Conservation (phyloP, 2,888 invertebrate genomes). For the Volucella zonaria region DNA sequence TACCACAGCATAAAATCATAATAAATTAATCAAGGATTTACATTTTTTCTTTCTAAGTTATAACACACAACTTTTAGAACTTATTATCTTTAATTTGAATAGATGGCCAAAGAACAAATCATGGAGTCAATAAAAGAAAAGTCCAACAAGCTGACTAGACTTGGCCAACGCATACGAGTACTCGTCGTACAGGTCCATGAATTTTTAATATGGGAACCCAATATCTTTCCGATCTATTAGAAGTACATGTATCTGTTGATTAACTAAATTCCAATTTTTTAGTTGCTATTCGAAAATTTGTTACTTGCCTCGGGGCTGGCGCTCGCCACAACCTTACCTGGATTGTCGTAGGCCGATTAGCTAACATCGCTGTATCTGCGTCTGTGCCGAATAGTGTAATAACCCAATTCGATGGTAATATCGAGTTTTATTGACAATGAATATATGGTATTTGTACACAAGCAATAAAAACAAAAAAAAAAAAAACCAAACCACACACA, state of each 20-base stretch:
- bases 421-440: slow-evolving; percentile 1
- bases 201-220: slow-evolving; percentile 64
- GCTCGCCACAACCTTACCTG: slow-evolving; percentile 56
- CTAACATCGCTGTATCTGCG: background rate
- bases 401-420: slow-evolving; percentile 16
- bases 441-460: background rate
- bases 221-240: background rate
- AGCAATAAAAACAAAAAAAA: slow-evolving; percentile 8
- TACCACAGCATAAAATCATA: slow-evolving; percentile 44
- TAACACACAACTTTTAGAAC: slow-evolving; percentile 10
- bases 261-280: slow-evolving; percentile 5
- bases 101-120: slow-evolving; percentile 59
- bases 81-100: slow-evolving; percentile 23
- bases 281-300: slow-evolving; percentile 26
- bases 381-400: background rate
- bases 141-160: slow-evolving; percentile 17
- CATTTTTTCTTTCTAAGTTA: background rate
- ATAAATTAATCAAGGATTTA: slow-evolving; percentile 67
- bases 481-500: background rate
- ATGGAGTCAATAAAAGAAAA: slow-evolving; percentile 47
- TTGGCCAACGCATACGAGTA: slow-evolving; percentile 27
- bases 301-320: slow-evolving; percentile 48
- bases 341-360: slow-evolving; percentile 46
- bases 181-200: slow-evolving; percentile 15
- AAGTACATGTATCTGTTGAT: background rate